A percentile compares a stretch with the other conserved stretches of the same genome.
Evolutionary conservation across 2,797 vertebrate species (phyloP).

Genomic region (Hemibagrus guttatus): DNA sequence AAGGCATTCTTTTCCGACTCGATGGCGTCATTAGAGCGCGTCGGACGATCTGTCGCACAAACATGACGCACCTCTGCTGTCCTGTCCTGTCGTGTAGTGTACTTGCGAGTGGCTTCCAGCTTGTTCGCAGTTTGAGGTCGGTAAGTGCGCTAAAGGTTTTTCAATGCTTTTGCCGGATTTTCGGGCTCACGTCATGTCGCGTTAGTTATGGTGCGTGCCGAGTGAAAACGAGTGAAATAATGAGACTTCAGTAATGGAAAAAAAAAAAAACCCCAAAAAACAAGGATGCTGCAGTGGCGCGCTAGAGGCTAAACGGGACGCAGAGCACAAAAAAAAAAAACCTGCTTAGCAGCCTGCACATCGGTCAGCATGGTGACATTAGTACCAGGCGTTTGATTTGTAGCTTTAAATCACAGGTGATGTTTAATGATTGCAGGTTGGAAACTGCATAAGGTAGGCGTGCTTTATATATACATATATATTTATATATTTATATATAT

Average conservation of each 20-base stretch:
- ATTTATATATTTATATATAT: not conserved
- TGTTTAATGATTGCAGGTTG: not conserved
- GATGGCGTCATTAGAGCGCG: slow-evolving; percentile 22
- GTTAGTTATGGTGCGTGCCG: not conserved
- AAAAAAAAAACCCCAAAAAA: not conserved
- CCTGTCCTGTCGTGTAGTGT: slow-evolving; percentile 2
- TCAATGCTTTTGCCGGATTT: not conserved
- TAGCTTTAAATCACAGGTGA: not conserved
- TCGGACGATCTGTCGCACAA: slow-evolving; percentile 17
- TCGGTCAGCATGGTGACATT: not conserved
- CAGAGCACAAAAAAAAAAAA: not conserved
- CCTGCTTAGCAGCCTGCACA: not conserved
- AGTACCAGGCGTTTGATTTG: not conserved
- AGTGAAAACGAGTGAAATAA: not conserved
- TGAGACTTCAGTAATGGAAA: not conserved
- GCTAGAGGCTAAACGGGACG: not conserved
- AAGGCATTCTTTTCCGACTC: not conserved
- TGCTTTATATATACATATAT: not conserved
- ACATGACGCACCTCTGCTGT: slow-evolving; percentile 4
- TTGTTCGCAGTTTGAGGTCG: not conserved
- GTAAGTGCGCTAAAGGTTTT: not conserved
- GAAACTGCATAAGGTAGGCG: no score
- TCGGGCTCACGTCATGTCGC: not conserved
- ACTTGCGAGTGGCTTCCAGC: not conserved
- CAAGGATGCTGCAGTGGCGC: slow-evolving; percentile 13